These are phyloP conservation scores for Probosciger aterrimus DNA, from an alignment of 2,113 vertebrate species.

Conservation along the genomic window DNA sequence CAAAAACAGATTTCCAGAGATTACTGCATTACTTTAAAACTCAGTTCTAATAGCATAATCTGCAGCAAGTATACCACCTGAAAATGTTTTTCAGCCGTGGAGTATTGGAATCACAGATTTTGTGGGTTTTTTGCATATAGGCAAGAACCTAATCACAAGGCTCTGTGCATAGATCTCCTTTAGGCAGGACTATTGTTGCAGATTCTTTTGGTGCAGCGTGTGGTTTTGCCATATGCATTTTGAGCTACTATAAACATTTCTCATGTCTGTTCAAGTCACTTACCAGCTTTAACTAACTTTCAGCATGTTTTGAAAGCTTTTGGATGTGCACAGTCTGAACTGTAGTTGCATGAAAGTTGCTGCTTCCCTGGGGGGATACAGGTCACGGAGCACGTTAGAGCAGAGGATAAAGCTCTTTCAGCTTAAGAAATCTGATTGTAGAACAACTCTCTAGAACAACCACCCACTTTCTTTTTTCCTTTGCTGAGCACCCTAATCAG, in stretches of 20 bases:
- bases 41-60: neutral
- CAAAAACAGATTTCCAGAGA: neutral
- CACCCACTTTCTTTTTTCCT: neutral
- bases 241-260: neutral
- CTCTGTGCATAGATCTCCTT: neutral
- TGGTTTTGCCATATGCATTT: neutral
- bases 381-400: neutral
- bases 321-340: neutral
- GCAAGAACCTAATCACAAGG: neutral
- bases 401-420: neutral
- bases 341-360: neutral
- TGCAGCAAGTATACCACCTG: neutral
- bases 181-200: neutral
- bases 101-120: neutral
- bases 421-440: neutral
- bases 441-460: neutral
- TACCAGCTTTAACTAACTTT: neutral
- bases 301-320: neutral
- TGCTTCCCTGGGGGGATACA: neutral
- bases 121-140: neutral
- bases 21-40: neutral
- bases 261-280: neutral
- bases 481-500: neutral
- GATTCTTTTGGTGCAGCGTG: neutral
- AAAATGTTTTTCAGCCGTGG: neutral